Evolutionary conservation across 2,113 vertebrate species (phyloP), one percentile per base, ranked within the genome.

Genomic region (Pyxicephalus adspersus): DNA sequence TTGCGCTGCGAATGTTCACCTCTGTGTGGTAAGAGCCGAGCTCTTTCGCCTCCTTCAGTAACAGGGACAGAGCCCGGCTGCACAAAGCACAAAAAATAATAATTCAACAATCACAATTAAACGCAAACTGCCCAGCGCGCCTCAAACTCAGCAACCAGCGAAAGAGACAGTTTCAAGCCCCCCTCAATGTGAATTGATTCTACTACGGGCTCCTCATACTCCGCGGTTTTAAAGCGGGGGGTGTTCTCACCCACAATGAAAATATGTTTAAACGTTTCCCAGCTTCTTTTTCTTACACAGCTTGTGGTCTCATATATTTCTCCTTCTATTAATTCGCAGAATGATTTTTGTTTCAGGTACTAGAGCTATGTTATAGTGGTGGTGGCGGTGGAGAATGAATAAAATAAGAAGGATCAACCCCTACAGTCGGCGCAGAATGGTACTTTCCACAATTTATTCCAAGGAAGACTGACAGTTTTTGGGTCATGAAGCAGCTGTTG

Each of bases 381-480:
- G n/a, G n/a, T n/a, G n/a, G n/a, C n/a, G n/a, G 22, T 13, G 19
- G 9, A 57, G 20, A 74, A 52, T 29, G 19, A 1, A 3, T 3
- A 64, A 26, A 13, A 16, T 1, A 17, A 13, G 38, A 55, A 25
- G 17, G 7, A 18, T 54, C 20, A 61, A 45, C 79, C 79, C 79
- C 29, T 31, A 63, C 91, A 86, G 86, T 87, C 87, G 87, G 77
- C 87, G 84, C 70, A 38, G 80, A 72, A 84, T 94, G 90, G 90
- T 91, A 88, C 88, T 88, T 90, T 92, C 94, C 92, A 94, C 94
- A 93, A 94, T 93, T 95, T 95, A 94, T 95, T 94, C 94, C 94
- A 92, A 93, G 94, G 94, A 94, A 94, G 94, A 95, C 93, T 94
- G 94, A 94, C 94, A 94, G 94, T 93, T 95, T 95, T 94, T 94